phyloP scores from a whole-genome alignment of 2,888 invertebrate species.

The Gisinianus flammeolus region DNA sequence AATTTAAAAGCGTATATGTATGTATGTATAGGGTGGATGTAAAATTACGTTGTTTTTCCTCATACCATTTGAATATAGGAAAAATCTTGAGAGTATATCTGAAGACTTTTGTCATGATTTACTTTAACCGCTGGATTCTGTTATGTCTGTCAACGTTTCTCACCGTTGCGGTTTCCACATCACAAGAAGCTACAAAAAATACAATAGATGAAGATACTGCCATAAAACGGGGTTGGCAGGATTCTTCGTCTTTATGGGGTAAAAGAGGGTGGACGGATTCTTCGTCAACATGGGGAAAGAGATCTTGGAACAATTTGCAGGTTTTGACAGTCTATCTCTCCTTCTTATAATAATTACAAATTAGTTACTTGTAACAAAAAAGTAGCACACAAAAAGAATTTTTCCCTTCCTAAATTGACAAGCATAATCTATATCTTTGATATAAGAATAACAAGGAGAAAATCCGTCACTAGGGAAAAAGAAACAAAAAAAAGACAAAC shows the following conservation, averaged over 20 bases:
- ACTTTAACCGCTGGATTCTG: conserved; percentile 40
- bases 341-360: not conserved
- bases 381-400: no score
- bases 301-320: not conserved
- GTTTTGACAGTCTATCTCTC: not conserved
- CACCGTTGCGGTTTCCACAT: conserved; percentile 43
- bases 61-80: not conserved
- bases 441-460: no score
- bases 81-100: not conserved
- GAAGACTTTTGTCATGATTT: conserved; percentile 41
- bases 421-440: no score
- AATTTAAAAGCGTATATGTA: not conserved
- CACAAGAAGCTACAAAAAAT: conserved; percentile 43
- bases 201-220: conserved; percentile 42
- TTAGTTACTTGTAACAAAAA: no score
- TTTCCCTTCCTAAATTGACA: no score
- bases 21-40: no score
- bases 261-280: conserved; percentile 68
- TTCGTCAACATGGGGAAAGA: not conserved
- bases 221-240: conserved; percentile 57
- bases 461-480: no score
- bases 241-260: conserved; percentile 62
- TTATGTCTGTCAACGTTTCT: conserved; percentile 47
- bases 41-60: not conserved
- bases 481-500: no score